Evolutionary conservation across 1,140 invertebrate species (phyloP).

Genomic region (Procambarus clarkii): DNA sequence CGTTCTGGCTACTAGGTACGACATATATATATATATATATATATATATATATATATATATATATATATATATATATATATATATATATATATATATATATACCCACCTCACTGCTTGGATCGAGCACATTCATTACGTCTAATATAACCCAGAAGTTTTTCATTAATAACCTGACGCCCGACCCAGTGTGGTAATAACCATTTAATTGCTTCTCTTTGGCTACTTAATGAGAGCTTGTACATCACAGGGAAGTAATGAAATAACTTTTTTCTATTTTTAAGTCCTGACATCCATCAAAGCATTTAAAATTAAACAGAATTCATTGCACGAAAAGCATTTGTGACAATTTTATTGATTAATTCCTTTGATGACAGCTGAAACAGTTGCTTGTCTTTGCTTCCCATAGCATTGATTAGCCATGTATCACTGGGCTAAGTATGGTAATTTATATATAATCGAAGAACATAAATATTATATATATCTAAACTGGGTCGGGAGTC

Average conservation of each 20-base stretch:
- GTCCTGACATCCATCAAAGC: neutral
- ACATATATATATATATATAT: too few species aligned
- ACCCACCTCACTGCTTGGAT: too few species aligned
- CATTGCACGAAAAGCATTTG: neutral
- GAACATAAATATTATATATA: too few species aligned
- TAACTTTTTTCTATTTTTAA: neutral
- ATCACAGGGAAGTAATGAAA: neutral
- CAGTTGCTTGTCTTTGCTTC: neutral
- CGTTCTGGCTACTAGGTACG: too few species aligned
- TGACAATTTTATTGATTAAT: neutral
- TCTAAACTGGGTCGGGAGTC: too few species aligned
- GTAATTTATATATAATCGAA: too few species aligned
- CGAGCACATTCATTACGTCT: too few species aligned
- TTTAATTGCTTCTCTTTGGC: neutral
- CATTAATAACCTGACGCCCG: neutral
- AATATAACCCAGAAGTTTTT: too few species aligned
- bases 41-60: neutral
- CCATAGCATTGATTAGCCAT: neutral
- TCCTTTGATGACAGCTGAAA: neutral
- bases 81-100: too few species aligned
- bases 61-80: neutral
- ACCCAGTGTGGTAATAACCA: neutral
- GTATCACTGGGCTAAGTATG: neutral
- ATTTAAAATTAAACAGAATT: neutral
- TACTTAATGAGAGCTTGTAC: neutral